phyloP scores from a whole-genome alignment of 2,888 invertebrate genomes.

The Kuschelorhynchus macadamiae region DNA sequence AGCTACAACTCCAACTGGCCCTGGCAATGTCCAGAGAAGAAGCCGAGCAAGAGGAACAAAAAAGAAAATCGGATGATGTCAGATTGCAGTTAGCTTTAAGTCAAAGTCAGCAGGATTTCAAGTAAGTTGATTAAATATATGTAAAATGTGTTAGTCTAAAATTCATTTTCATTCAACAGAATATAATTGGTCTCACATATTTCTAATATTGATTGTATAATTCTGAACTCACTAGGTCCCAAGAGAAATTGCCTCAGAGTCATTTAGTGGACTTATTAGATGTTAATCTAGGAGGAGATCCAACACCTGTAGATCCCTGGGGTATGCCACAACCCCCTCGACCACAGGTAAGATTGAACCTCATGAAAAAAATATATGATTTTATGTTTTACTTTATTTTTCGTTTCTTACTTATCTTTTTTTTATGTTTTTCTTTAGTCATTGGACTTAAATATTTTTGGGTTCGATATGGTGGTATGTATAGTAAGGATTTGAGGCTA shows the following conservation, averaged over 20 bases:
- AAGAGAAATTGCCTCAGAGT: conserved; percentile 68
- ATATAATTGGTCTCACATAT: too few relatives aligned
- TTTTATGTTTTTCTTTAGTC: conserved; percentile 54
- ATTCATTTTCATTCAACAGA: neutral
- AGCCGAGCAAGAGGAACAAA: conserved; percentile 96
- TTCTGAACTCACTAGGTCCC: too few relatives aligned
- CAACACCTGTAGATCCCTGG: conserved; percentile 80
- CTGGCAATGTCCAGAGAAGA: conserved; percentile 99
- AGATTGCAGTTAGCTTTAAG: conserved; percentile 93
- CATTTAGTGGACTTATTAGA: conserved; percentile 89
- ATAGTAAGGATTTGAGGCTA: conserved; percentile 9
- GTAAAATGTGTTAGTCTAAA: too few relatives aligned
- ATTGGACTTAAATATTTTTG: conserved; percentile 59
- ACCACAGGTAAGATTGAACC: conserved; percentile 71
- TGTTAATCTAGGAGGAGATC: conserved; percentile 80
- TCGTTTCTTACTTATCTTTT: conserved; percentile 8
- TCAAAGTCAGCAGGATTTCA: conserved; percentile 94
- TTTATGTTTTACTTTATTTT: neutral
- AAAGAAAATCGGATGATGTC: conserved; percentile 95
- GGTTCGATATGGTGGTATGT: conserved; percentile 57
- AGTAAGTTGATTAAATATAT: conserved; percentile 69
- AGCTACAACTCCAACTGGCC: conserved; percentile 96
- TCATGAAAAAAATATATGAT: neutral
- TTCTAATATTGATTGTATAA: too few relatives aligned
- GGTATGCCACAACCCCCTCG: conserved; percentile 74